phyloP scores from a whole-genome alignment of 2,113 vertebrate genomes.

The Tachysurus fulvidraco region DNA sequence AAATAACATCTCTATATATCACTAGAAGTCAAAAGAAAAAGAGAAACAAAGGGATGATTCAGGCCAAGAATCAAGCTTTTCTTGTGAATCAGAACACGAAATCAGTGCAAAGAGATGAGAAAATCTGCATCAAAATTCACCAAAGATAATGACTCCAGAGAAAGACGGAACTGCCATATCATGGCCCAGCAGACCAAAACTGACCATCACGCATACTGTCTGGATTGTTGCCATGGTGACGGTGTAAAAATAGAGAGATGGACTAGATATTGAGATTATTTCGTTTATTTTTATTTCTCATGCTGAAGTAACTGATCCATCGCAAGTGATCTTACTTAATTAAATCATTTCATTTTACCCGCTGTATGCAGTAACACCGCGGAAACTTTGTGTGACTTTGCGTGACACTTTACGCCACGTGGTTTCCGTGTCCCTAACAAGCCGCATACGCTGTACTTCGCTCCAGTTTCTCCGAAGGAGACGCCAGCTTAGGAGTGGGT shows the following conservation, averaged over 20 bases:
- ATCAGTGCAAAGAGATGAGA: not conserved
- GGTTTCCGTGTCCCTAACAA: constrained; percentile 17
- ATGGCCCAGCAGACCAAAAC: not conserved
- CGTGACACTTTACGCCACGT: not conserved
- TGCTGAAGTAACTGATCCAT: not conserved
- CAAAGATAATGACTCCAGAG: not conserved
- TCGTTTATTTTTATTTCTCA: not conserved
- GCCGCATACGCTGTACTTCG: constrained; percentile 19
- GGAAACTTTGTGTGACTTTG: not conserved
- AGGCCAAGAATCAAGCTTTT: not conserved
- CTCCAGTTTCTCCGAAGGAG: constrained; percentile 1
- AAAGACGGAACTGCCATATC: not conserved
- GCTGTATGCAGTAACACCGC: too few species aligned
- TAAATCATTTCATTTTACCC: not conserved
- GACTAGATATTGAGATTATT: not conserved
- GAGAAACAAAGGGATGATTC: not conserved
- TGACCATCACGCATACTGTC: not conserved
- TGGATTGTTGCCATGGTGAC: constrained; percentile 19
- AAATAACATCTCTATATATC: not conserved
- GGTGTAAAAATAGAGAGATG: not conserved
- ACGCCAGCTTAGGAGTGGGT: not conserved
- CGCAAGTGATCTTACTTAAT: not conserved
- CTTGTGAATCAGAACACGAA: not conserved
- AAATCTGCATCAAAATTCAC: not conserved
- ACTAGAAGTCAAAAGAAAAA: not conserved